Evolutionary conservation across 1,140 invertebrate genomes (phyloP), one percentile per base, ranked within the genome.

Genomic region (Drosophila ananassae): DNA sequence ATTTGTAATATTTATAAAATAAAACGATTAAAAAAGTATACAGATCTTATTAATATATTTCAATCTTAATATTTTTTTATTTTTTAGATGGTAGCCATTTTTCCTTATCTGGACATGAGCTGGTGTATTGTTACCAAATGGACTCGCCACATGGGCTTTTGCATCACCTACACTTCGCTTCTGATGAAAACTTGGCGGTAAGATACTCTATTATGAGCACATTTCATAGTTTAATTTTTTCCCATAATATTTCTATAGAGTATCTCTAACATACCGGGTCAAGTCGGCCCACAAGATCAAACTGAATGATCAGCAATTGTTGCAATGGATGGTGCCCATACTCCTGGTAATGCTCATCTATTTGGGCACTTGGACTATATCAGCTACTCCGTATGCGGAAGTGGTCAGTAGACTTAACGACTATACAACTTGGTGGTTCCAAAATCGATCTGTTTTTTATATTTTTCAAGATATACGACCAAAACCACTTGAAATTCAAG

Each of bases 151-250:
- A 94, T 98, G 90, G 97, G 97, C 6, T 98, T 98, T 90, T 97
- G 96, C 80, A 94, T 98, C 30, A 97, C 97, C 8, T 98, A 98
- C 91, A 98, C 97, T 8, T 97, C 97, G 2, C 92, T 98, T 28
- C 93, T 98, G 2, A 96, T 98, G 95, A 98, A 98, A 93, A 98
- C 97, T 3, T 98, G 97, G 97, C 94, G 97, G 97, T 96, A 92
- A 92, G 54, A 21, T 2, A 9, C 24, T 1, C 17, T 7, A 24
- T 12, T 17, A 9, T 52, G 2, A 10, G 4, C 12, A 24, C 50
- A n/a, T 3, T 30, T 3, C 25, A 47, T 1, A 8, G 17, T 17
- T 17, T 1, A 2, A 7, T 0, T 7, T 12, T 13, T 48, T 13
- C 10, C 8, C 4, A n/a, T 13, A 30, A 6, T 37, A 2, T 6